A percentile compares a stretch with the other conserved stretches of the same genome.
Conservation (phyloP, 2,888 invertebrate species). For the Diachrysia chrysitis region DNA sequence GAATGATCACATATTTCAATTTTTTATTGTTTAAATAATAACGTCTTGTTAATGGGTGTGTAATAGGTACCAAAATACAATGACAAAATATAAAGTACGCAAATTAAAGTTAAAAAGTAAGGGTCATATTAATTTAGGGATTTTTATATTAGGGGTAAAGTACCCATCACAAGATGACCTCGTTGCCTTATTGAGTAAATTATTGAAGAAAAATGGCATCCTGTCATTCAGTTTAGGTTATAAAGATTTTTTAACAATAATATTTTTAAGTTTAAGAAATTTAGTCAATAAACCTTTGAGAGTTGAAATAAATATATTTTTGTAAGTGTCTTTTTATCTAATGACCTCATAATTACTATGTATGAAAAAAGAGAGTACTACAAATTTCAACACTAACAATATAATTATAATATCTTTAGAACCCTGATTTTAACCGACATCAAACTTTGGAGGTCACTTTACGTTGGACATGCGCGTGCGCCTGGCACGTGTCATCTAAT, state of each 20-base stretch:
- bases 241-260: too few relatives aligned
- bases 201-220: too few relatives aligned
- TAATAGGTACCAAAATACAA: conserved; percentile 70
- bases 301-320: too few relatives aligned
- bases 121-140: neutral
- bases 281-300: too few relatives aligned
- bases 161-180: neutral
- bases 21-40: conserved; percentile 84
- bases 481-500: conserved; percentile 66
- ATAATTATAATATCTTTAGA: neutral
- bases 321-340: too few relatives aligned
- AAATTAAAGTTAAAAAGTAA: neutral
- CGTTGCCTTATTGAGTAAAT: neutral
- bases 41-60: conserved; percentile 70
- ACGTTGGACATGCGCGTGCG: conserved; percentile 7
- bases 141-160: neutral
- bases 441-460: conserved; percentile 12
- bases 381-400: neutral
- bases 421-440: conserved; percentile 5
- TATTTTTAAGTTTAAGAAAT: too few relatives aligned
- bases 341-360: too few relatives aligned
- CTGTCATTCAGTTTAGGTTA: too few relatives aligned
- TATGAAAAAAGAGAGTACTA: too few relatives aligned
- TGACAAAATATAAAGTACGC: too few relatives aligned
- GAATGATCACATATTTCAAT: conserved; percentile 70